A percentile compares a stretch with the other conserved stretches of the same genome.
Conservation (phyloP, 53 echinoderm and acorn worm genomes). For the Zoroaster sp. region DNA sequence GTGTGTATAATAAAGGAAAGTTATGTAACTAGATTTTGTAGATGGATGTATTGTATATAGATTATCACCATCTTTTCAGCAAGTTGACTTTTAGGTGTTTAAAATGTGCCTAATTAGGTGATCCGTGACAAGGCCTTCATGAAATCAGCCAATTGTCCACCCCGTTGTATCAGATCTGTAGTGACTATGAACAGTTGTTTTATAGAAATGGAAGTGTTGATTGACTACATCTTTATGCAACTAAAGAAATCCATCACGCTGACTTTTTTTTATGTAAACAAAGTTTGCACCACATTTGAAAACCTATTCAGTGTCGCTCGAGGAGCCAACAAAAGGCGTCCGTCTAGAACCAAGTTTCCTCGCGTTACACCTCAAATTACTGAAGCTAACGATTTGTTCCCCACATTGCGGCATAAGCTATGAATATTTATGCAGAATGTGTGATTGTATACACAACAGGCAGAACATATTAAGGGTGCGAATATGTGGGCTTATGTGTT, state of each 20-base stretch:
- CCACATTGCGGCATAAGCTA: slow-evolving; percentile 6
- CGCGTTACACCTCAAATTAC: not conserved
- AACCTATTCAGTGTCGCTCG: not conserved
- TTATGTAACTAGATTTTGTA: too few species aligned
- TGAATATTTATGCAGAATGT: slow-evolving; percentile 1
- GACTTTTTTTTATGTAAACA: not conserved
- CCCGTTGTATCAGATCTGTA: too few species aligned
- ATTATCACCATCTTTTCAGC: not conserved
- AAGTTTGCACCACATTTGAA: not conserved
- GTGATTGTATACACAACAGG: not conserved
- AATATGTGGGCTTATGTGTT: not conserved
- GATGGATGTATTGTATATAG: too few species aligned
- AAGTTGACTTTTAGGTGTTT: not conserved
- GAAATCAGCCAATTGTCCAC: too few species aligned
- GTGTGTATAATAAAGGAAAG: too few species aligned
- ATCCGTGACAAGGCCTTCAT: too few species aligned
- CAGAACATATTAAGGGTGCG: not conserved
- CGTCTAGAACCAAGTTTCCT: not conserved
- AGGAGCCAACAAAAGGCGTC: not conserved
- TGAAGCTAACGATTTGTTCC: slow-evolving; percentile 1
- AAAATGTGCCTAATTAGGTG: not conserved
- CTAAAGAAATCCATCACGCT: not conserved
- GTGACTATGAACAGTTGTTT: not conserved
- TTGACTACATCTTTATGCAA: not conserved
- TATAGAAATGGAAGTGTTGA: not conserved